phyloP scores from a whole-genome alignment of 2,113 vertebrate genomes.

The Pollimyrus isidori region DNA sequence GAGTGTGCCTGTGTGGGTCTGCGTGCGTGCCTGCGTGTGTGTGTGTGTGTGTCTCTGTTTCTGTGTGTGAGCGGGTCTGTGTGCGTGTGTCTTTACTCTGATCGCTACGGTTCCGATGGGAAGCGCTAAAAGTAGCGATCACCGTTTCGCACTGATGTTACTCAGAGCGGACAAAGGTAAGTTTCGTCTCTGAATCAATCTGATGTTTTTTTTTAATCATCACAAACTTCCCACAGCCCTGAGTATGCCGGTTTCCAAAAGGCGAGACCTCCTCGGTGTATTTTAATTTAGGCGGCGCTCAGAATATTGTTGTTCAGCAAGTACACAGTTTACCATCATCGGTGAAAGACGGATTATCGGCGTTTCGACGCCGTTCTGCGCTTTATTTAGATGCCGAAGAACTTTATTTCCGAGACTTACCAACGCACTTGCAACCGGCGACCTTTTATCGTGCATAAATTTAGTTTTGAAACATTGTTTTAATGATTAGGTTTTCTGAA shows the following conservation, averaged over 20 bases:
- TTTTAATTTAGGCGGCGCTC: background rate
- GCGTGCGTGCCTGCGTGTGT: conserved; percentile 7
- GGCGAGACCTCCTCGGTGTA: background rate
- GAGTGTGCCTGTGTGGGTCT: conserved; percentile 5
- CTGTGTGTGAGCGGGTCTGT: background rate
- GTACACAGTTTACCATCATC: background rate
- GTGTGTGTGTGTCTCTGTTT: conserved; percentile 9
- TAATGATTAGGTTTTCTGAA: background rate
- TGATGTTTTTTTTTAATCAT: background rate
- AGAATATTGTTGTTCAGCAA: conserved; percentile 4
- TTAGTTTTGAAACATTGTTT: background rate
- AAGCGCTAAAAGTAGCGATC: conserved; percentile 36
- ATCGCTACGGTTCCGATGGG: conserved; percentile 27
- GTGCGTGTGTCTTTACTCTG: conserved; percentile 16
- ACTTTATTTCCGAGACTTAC: background rate
- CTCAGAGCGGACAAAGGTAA: conserved; percentile 30
- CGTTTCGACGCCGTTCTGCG: background rate
- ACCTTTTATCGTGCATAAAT: background rate
- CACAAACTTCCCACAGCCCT: background rate
- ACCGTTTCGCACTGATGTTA: conserved; percentile 29
- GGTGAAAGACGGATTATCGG: background rate
- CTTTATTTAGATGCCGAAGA: background rate
- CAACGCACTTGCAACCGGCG: background rate
- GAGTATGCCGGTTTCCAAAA: background rate
- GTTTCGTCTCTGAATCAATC: background rate